Percentiles rank a stretch among this genome's conserved stretches.
Evolutionary conservation across 2,888 invertebrate species (phyloP).

Genomic region (Dascillus cervinus): DNA sequence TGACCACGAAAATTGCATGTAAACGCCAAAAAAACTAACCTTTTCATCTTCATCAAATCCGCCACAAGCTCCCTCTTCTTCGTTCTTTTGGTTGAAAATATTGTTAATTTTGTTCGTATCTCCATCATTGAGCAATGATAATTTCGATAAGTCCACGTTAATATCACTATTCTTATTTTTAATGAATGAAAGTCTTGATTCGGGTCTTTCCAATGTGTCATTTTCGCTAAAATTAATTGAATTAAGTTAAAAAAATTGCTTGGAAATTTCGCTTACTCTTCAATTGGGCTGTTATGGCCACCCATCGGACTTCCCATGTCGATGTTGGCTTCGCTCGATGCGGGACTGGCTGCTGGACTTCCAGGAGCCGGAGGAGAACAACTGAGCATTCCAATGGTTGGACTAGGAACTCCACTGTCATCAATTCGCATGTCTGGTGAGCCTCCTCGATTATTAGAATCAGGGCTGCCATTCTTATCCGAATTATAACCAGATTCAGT

Average conservation of each 20-base stretch:
- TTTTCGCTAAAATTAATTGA: conserved; percentile 8
- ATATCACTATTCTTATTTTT: conserved; percentile 33
- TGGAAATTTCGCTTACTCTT: conserved; percentile 29
- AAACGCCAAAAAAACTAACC: conserved; percentile 23
- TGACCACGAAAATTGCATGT: conserved; percentile 4
- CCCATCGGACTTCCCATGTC: conserved; percentile 47
- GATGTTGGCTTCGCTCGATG: conserved; percentile 51
- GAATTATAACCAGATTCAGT: conserved; percentile 65
- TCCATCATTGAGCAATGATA: conserved; percentile 35
- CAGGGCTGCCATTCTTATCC: conserved; percentile 40
- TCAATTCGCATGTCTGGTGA: conserved; percentile 32
- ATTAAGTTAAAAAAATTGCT: too few species aligned
- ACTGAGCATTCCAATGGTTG: conserved; percentile 29
- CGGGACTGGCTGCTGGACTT: conserved; percentile 27
- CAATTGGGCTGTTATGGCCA: conserved; percentile 32
- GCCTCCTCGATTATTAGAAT: conserved; percentile 30
- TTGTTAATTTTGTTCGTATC: conserved; percentile 28
- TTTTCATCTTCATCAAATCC: conserved; percentile 32
- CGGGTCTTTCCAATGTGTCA: conserved; percentile 33
- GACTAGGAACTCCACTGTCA: conserved; percentile 36
- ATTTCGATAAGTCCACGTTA: conserved; percentile 36
- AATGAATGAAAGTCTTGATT: conserved; percentile 36
- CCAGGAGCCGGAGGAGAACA: conserved; percentile 27
- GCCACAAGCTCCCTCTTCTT: conserved; percentile 28
- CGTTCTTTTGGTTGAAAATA: conserved; percentile 3